Evolutionary conservation across 2,113 vertebrate genomes (phyloP).

Genomic region (Corapipo altera): DNA sequence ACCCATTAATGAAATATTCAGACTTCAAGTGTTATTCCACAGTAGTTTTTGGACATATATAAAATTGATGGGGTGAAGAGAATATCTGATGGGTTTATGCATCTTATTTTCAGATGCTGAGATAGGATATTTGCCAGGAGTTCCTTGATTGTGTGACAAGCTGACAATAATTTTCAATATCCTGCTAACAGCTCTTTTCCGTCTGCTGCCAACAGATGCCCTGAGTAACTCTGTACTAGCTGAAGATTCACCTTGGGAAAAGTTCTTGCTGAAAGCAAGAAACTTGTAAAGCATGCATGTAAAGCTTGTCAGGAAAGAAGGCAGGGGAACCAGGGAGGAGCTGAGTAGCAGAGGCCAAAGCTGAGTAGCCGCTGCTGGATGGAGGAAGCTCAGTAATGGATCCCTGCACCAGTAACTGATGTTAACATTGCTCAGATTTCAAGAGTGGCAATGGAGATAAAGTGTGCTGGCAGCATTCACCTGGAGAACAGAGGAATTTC

Average conservation of each 20-base stretch:
- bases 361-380: background rate
- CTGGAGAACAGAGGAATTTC: background rate
- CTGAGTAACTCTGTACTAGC: background rate
- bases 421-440: background rate
- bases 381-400: background rate
- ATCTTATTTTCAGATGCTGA: background rate
- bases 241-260: background rate
- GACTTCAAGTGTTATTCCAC: background rate
- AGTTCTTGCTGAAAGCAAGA: background rate
- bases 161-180: background rate
- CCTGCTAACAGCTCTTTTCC: background rate
- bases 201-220: background rate
- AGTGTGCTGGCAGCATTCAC: background rate
- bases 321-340: background rate
- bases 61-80: background rate
- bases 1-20: background rate
- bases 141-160: background rate
- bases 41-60: background rate
- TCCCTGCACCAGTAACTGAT: fast-evolving
- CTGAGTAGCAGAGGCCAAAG: background rate
- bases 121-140: background rate
- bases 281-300: no score
- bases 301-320: background rate
- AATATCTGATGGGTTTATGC: background rate
- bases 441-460: background rate